Conservation (phyloP, 2,888 invertebrate genomes). For the Protula sp. region DNA sequence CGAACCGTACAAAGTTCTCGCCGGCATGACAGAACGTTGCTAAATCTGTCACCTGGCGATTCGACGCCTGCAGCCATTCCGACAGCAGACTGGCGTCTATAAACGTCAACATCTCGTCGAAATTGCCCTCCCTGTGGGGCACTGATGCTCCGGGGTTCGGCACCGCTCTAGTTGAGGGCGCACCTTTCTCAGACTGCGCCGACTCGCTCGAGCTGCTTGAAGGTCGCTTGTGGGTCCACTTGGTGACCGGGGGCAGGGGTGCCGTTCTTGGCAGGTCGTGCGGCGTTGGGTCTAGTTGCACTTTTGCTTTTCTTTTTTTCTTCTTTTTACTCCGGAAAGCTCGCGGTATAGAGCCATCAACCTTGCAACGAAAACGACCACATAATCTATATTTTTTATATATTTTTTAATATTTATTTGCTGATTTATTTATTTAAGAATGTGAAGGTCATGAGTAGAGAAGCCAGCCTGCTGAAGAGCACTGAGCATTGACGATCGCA, state of each 20-base stretch:
- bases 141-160: not conserved
- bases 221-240: not conserved
- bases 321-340: slow-evolving; percentile 6
- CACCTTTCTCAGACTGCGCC: not conserved
- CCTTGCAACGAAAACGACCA: not conserved
- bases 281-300: slow-evolving; percentile 19
- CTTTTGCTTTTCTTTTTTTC: slow-evolving; percentile 1
- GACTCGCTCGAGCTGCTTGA: not conserved
- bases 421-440: no score
- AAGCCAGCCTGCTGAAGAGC: no score
- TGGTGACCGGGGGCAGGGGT: slow-evolving; percentile 31
- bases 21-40: slow-evolving; percentile 33
- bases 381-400: not conserved
- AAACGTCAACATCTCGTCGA: slow-evolving; percentile 44
- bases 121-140: slow-evolving; percentile 25
- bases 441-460: no score
- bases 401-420: no score
- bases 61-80: slow-evolving; percentile 43
- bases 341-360: not conserved
- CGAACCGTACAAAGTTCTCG: slow-evolving; percentile 49
- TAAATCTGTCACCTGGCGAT: slow-evolving; percentile 36
- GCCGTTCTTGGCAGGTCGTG: slow-evolving; percentile 37
- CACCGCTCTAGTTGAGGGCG: not conserved
- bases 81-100: slow-evolving; percentile 48
- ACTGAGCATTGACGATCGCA: no score